Conservation (phyloP, 2,113 vertebrate genomes). For the Mobula hypostoma region DNA sequence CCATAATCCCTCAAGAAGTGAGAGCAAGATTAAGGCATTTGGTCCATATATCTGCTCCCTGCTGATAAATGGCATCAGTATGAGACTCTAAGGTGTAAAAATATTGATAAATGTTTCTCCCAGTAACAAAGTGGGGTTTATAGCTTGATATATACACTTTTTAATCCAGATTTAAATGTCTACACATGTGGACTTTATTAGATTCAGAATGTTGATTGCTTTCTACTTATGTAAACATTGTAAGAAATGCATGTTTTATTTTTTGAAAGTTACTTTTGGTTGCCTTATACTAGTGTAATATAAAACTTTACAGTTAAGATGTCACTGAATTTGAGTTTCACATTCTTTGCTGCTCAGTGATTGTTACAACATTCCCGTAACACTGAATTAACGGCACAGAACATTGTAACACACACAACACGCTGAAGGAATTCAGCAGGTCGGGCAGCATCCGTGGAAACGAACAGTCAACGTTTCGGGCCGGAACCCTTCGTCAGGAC, state of each 20-base stretch:
- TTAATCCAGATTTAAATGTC: slow-evolving; percentile 50
- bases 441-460: too few species aligned
- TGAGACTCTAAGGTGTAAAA: slow-evolving; percentile 61
- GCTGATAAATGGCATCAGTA: slow-evolving; percentile 68
- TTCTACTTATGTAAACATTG: slow-evolving; percentile 72
- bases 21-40: too few species aligned
- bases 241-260: slow-evolving; percentile 62
- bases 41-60: slow-evolving; percentile 45
- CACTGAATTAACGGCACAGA: background rate
- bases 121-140: slow-evolving; percentile 52
- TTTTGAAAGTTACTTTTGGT: slow-evolving; percentile 56
- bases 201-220: slow-evolving; percentile 74
- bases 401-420: background rate
- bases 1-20: too few species aligned
- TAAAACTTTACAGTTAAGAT: slow-evolving; percentile 22
- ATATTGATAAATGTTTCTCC: slow-evolving; percentile 41
- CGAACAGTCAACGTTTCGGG: too few species aligned
- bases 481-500: too few species aligned
- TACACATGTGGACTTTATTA: slow-evolving; percentile 54
- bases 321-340: background rate
- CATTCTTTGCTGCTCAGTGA: background rate
- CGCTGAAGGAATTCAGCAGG: too few species aligned
- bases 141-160: slow-evolving; percentile 73
- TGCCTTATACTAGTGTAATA: slow-evolving; percentile 47
- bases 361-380: background rate